Evolutionary conservation across 2,888 invertebrate genomes (phyloP), one percentile per base, ranked within the genome.

Genomic region (Antitype chi): DNA sequence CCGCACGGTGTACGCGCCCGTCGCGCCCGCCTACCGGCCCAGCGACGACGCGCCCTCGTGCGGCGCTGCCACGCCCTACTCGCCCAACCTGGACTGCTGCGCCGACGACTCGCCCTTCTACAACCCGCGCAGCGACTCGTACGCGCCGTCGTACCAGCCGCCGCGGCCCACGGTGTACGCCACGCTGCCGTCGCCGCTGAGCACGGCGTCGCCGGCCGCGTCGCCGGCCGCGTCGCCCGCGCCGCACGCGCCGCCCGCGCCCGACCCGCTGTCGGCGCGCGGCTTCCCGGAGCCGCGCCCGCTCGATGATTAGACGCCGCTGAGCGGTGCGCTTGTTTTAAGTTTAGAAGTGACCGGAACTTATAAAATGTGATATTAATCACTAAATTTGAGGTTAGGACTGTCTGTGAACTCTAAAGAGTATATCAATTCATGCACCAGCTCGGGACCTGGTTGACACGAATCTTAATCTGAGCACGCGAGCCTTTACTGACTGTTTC

Each of bases 41-140:
- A 95, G 95, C 86, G 97, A 97, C 86, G 95, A 96, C 90, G 95
- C 97, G 85, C 97, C 96, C 0, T 97, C 96, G 0, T 96, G 96
- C 90, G 97, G 97, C 49, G 97, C 97, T 47, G 97, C 96, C 64
- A 97, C 97, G 67, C 97, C 97, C 2, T 97, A 95, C 90, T 97
- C 97, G 77, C 96, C 96, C 20, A 96, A 96, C 89, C 87, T 96
- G 73, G 96, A 96, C 87, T 93, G 94, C 89, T 90, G 93, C 87
- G 92, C 95, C 5, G 97, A 96, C 88, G 96, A 96, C 87, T 97
- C 97, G 15, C 97, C 97, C 7, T 97, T 97, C 91, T 97, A 97
- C 91, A 96, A 97, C 91, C 97, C 97, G 32, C 94, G 96, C 76
- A 96, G 96, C 84, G 97, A 97, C 86, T 94, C 96, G 76, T 97